phyloP scores from a whole-genome alignment of 2,888 invertebrate species.

The Anoplius nigerrimus region DNA sequence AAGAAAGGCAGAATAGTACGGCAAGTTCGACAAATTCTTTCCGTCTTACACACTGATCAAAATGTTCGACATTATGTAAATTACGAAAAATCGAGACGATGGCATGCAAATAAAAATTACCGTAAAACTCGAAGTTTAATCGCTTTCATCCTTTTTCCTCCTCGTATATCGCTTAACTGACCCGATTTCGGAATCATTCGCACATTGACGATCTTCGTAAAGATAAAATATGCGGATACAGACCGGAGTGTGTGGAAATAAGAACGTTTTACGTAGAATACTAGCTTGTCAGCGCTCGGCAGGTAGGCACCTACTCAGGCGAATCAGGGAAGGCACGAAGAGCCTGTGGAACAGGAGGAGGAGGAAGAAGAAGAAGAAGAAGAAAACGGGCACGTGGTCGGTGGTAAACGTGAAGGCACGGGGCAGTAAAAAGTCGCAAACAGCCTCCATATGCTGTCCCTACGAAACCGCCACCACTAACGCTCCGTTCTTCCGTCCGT shows the following conservation, averaged over 20 bases:
- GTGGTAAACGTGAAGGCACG: constrained; percentile 29
- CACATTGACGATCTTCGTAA: too few relatives aligned
- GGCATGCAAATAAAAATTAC: background rate
- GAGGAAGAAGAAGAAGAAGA: constrained; percentile 9
- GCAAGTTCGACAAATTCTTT: background rate
- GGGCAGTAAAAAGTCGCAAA: constrained; percentile 40
- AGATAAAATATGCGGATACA: background rate
- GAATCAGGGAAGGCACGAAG: constrained; percentile 18
- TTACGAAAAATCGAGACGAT: background rate
- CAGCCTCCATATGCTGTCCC: constrained; percentile 39
- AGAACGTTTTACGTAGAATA: background rate
- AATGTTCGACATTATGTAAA: background rate
- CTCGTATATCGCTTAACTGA: too few relatives aligned
- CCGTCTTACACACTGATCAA: background rate
- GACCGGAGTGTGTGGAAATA: background rate
- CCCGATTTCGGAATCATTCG: too few relatives aligned
- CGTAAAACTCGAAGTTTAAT: background rate
- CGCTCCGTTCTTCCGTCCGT: background rate
- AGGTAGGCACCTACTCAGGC: constrained; percentile 28
- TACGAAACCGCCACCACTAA: constrained; percentile 31
- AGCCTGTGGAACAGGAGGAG: too few relatives aligned
- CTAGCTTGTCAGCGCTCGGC: constrained; percentile 28
- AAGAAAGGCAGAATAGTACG: background rate
- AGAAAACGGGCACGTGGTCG: constrained; percentile 43
- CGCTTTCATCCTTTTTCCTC: too few relatives aligned